Conservation (phyloP, 2,888 invertebrate species). For the Diaphora mendica region DNA sequence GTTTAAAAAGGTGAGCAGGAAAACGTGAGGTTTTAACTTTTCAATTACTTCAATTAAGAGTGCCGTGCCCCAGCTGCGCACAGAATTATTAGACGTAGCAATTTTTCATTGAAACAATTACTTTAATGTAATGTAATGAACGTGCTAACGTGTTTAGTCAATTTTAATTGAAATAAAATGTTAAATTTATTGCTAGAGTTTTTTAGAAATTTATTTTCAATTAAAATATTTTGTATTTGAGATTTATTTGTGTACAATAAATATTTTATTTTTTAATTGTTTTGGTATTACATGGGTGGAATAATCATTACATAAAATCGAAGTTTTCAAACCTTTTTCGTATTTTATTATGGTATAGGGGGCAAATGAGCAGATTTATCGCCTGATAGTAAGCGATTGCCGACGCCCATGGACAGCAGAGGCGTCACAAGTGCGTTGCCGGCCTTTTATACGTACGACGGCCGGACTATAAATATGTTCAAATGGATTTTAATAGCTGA, state of each 20-base stretch:
- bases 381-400: too few species aligned
- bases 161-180: slow-evolving; percentile 5
- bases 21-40: slow-evolving; percentile 79
- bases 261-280: not conserved
- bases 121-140: slow-evolving; percentile 41
- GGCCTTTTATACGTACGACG: too few species aligned
- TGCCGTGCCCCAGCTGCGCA: slow-evolving; percentile 61
- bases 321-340: not conserved
- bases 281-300: not conserved
- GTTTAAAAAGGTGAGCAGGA: slow-evolving; percentile 78
- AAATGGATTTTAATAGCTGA: not conserved
- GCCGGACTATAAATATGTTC: not conserved
- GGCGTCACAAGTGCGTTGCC: too few species aligned
- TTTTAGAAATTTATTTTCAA: not conserved
- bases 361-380: too few species aligned
- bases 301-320: not conserved
- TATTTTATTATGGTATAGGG: too few species aligned
- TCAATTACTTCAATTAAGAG: slow-evolving; percentile 81
- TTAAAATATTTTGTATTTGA: not conserved
- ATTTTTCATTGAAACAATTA: slow-evolving; percentile 50
- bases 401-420: too few species aligned
- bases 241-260: too few species aligned
- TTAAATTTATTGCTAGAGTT: not conserved
- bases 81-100: slow-evolving; percentile 55
- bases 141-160: slow-evolving; percentile 33